phyloP scores from a whole-genome alignment of 2,797 vertebrate species.

The Epinephelus malabaricus region DNA sequence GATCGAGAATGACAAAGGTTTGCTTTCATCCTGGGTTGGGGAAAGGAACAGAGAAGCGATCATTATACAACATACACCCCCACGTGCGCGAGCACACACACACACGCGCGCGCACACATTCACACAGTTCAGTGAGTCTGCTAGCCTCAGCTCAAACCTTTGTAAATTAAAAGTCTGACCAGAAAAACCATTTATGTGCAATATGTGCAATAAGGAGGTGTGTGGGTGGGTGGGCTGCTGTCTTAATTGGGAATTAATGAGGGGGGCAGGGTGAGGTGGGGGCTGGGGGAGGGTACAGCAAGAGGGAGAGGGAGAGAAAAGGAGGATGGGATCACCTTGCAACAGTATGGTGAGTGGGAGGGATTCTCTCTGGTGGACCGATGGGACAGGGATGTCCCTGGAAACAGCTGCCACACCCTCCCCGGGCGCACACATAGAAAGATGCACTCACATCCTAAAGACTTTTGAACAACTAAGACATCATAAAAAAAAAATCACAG shows the following conservation, averaged over 20 bases:
- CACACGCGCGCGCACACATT: slow-evolving; percentile 27
- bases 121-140: slow-evolving; percentile 68
- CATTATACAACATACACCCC: slow-evolving; percentile 76
- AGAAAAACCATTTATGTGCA: slow-evolving; percentile 77
- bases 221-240: slow-evolving; percentile 77
- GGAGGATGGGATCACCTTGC: slow-evolving; percentile 68
- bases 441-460: slow-evolving; percentile 8
- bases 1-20: slow-evolving; percentile 78
- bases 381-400: slow-evolving; percentile 74
- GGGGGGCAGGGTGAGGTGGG: slow-evolving; percentile 59
- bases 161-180: slow-evolving; percentile 79
- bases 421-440: slow-evolving; percentile 22
- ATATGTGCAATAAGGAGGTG: slow-evolving; percentile 76
- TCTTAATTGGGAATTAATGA: slow-evolving; percentile 88
- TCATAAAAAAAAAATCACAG: slow-evolving; percentile 15
- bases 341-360: slow-evolving; percentile 70
- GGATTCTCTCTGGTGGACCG: slow-evolving; percentile 70
- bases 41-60: slow-evolving; percentile 73
- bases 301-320: slow-evolving; percentile 18
- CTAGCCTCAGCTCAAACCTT: slow-evolving; percentile 78
- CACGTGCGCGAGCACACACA: slow-evolving; percentile 13
- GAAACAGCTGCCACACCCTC: slow-evolving; percentile 63
- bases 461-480: slow-evolving; percentile 29
- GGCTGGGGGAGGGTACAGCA: slow-evolving; percentile 15
- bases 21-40: slow-evolving; percentile 78